Base-by-base conservation (phyloP, 2,888 invertebrate genomes). In the Ashinkailepas kermadecensis region DNA sequence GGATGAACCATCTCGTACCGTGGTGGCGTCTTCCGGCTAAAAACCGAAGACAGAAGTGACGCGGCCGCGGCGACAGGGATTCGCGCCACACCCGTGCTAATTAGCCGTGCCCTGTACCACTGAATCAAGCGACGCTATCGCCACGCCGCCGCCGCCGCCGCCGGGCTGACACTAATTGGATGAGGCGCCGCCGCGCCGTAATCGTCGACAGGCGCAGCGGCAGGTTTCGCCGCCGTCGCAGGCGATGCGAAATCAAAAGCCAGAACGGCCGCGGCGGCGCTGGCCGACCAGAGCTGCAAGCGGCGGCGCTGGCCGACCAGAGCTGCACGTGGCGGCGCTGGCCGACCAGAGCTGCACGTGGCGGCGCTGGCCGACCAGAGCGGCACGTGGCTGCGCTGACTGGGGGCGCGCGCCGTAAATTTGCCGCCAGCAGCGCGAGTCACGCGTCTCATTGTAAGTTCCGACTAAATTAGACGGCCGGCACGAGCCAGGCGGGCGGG, bases 101-200 rank as follows among this genome's bases (percentile, higher is more conserved):
- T 67, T 67, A 67, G 3, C 67, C 67, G 67, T 67, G 67, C 25
- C 13, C 67, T 67, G n/a, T n/a, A 67, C 25, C 67, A 67, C 25
- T 13, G 67, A 67, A 67, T 25, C 67, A n/a, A 23, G 18, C 62
- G 62, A 15, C 62, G 62, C 62, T 62, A 62, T 62, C 25, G 39
- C 39, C 39, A 4, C 39, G 39, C 39, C 39, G 39, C 39, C 67
- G 67, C 67, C 67, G 67, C 67, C 25, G 25, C 25, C 67, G 25
- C 67, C 67, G 2, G 67, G n/a, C 67, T 67, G 67, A 67, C 67
- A 67, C 67, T 67, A 67, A 67, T 67, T 67, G 67, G 67, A 67
- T 67, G 25, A 25, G 67, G 25, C 25, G 25, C 25, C n/a, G 67
- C 13, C 67, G 67, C 67, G 67, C 25, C 67, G 67, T 62, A 62